Evolutionary conservation across 2,888 invertebrate genomes (phyloP), one percentile per base, ranked within the genome.

Genomic region (Leucoma salicis): DNA sequence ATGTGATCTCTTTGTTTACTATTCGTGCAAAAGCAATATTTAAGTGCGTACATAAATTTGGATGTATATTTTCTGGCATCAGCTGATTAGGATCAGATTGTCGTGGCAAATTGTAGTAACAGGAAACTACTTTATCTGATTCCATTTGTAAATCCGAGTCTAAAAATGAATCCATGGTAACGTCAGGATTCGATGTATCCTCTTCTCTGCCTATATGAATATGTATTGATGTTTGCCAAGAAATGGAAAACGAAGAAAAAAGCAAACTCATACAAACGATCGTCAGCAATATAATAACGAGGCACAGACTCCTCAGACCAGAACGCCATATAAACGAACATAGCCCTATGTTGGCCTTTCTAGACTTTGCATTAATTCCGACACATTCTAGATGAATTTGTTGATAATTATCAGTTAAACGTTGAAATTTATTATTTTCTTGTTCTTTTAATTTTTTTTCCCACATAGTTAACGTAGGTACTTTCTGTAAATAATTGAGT

Each of bases 11-110:
- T 53, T 91, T 92, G 63, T 95, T 92, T 3, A 74, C 69, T 28
- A 97, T 87, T 44, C 76, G 73, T 14, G 94, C 94, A 84, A 95
- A 94, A 31, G 94, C 96, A 42, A 96, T 82, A 73, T 95, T 95
- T 46, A 97, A 92, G 78, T 97, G 97, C 1, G 96, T 95, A 74
- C 97, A 97, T 42, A 97, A 84, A 60, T 91, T 77, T 14, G 95
- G 92, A 68, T 95, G 92, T 18, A 96, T 91, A 58, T 90, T 80
- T 24, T 79, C 68, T 4, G 94, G 92, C 63, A 79, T 70, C 39
- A 94, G 78, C 50, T 78, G 69, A n/a, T 42, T 37, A 7, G 40
- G 3, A 8, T 12, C 45, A 47, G 74, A 71, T 39, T 64, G 62
- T 40, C 53, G 61, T 3, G 93, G 92, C 46, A 92, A 86, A 52